Evolutionary conservation across 2,888 invertebrate genomes (phyloP).

Genomic region (Microctonus brassicae): DNA sequence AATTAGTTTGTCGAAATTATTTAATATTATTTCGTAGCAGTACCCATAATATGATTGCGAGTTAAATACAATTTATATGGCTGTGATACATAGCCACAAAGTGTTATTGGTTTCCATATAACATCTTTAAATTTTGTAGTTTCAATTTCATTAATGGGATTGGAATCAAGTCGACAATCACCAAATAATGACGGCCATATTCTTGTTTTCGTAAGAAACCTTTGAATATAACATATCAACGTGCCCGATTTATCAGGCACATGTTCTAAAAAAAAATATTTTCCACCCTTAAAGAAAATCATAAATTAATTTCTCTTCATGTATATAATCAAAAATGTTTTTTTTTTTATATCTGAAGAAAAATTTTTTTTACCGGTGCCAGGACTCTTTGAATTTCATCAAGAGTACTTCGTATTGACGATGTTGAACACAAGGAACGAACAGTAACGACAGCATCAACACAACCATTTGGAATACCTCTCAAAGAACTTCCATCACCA

Average conservation of each 20-base stretch:
- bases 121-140: conserved; percentile 54
- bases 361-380: conserved; percentile 54
- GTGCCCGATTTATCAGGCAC: conserved; percentile 52
- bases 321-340: neutral
- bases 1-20: too few species aligned
- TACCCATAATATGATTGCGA: conserved; percentile 58
- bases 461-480: conserved; percentile 51
- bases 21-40: conserved; percentile 53
- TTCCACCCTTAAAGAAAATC: conserved; percentile 54
- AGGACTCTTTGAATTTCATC: conserved; percentile 60
- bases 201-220: conserved; percentile 53
- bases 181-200: conserved; percentile 64
- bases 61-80: conserved; percentile 57
- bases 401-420: conserved; percentile 54
- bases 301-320: neutral
- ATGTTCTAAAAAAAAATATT: conserved; percentile 63
- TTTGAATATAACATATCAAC: conserved; percentile 55
- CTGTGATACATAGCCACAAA: conserved; percentile 58
- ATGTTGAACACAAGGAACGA: conserved; percentile 60
- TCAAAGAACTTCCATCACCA: conserved; percentile 60
- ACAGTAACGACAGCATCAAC: conserved; percentile 62
- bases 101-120: conserved; percentile 50
- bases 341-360: neutral
- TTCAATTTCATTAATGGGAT: conserved; percentile 54
- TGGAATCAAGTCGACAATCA: conserved; percentile 56